These are phyloP conservation scores for Protobothrops mucrosquamatus DNA, from an alignment of 2,113 vertebrate genomes.

Conservation along the genomic window DNA sequence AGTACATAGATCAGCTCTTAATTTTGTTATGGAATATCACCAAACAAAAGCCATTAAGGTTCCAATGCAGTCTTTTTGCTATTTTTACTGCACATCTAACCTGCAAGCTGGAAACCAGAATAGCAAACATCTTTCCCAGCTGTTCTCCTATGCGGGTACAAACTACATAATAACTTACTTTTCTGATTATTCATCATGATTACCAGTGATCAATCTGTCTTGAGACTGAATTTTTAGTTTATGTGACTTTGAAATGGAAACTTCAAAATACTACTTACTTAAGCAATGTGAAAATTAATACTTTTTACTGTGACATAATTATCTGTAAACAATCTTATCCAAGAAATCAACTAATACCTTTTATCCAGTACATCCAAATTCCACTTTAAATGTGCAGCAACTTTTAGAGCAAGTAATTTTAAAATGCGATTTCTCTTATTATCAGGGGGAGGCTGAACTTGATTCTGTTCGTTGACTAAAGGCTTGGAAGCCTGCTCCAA, in stretches of 20 bases:
- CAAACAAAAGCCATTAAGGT: neutral
- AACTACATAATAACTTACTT: neutral
- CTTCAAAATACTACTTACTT: neutral
- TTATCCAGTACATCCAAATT: conserved; percentile 91
- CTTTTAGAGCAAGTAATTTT: conserved; percentile 94
- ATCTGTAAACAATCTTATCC: conserved; percentile 5
- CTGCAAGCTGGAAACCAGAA: neutral
- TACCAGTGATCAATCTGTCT: neutral
- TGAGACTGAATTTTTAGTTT: neutral
- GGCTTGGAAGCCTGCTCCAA: conserved; percentile 97
- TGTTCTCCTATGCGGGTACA: neutral
- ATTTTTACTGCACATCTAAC: neutral
- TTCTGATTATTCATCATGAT: no score
- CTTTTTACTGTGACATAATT: neutral
- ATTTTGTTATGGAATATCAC: neutral
- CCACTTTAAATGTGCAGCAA: conserved; percentile 95
- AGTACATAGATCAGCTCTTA: neutral
- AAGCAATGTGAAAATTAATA: neutral
- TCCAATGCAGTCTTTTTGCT: neutral
- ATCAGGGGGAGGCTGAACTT: conserved; percentile 92
- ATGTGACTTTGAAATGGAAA: neutral
- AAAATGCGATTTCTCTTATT: conserved; percentile 94
- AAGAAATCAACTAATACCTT: conserved; percentile 70
- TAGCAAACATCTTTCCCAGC: neutral
- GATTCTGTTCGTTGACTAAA: conserved; percentile 95